Evolutionary conservation across 2,797 vertebrate species (phyloP).

Genomic region (Orientallactaga sibirica): DNA sequence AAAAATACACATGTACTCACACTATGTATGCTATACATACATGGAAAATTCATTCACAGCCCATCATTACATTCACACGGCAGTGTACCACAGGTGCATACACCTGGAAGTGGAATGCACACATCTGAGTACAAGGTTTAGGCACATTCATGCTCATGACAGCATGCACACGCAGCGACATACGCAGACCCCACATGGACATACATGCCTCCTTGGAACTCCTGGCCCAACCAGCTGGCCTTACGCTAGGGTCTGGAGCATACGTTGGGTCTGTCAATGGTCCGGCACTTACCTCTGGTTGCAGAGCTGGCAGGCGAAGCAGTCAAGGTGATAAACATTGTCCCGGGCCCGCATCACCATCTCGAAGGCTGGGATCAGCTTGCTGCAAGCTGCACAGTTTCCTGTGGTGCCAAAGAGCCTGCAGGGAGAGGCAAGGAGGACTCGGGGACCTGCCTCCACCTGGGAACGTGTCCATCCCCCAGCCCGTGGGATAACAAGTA

Average conservation of each 20-base stretch:
- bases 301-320: slow-evolving; percentile 99
- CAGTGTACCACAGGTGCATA: neutral
- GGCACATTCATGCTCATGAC: neutral
- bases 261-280: neutral
- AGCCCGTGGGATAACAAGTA: neutral
- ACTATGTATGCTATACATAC: neutral
- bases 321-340: slow-evolving; percentile 99
- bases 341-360: slow-evolving; percentile 99
- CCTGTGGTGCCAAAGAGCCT: slow-evolving; percentile 99
- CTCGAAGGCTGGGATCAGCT: slow-evolving; percentile 99
- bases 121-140: neutral
- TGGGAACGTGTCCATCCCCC: too few relatives aligned
- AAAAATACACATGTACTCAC: neutral
- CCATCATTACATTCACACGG: neutral
- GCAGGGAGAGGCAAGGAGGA: slow-evolving; percentile 86
- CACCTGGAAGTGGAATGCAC: neutral
- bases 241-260: neutral
- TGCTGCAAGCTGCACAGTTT: slow-evolving; percentile 99
- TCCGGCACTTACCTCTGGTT: slow-evolving; percentile 97
- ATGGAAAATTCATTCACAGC: neutral
- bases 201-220: rapidly evolving
- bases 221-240: neutral
- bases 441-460: neutral
- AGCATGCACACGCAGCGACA: rapidly evolving
- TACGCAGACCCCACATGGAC: slow-evolving; percentile 56